phyloP scores from a whole-genome alignment of 2,113 vertebrate species.

The Paramisgurnus dabryanus region DNA sequence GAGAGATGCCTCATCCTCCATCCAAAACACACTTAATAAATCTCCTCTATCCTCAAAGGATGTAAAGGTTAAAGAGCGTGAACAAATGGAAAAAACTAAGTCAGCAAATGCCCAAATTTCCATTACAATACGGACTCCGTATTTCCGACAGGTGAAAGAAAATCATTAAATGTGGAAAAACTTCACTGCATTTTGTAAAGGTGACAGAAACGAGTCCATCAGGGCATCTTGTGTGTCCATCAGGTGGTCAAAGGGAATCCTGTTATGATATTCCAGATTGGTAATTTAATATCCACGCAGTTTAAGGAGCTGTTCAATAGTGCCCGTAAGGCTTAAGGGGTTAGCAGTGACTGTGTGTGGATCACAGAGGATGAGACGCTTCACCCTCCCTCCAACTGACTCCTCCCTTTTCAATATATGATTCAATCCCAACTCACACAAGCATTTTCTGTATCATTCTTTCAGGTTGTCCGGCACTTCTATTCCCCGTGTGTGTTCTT shows the following conservation, averaged over 20 bases:
- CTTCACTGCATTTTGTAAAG: too few relatives aligned
- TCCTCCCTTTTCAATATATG: conserved; percentile 26
- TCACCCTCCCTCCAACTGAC: conserved; percentile 25
- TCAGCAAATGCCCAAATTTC: too few relatives aligned
- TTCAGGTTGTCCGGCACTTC: not conserved
- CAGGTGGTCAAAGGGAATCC: not conserved
- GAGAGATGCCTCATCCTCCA: not conserved
- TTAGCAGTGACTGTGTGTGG: conserved; percentile 7
- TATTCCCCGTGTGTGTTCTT: not conserved
- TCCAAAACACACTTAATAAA: conserved; percentile 13
- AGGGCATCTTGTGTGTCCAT: not conserved
- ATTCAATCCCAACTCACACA: not conserved
- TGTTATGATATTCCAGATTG: not conserved
- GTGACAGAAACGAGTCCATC: not conserved
- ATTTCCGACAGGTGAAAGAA: not conserved
- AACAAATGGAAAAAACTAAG: too few relatives aligned
- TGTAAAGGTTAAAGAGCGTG: not conserved
- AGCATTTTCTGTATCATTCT: not conserved
- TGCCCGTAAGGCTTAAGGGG: not conserved
- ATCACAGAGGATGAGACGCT: conserved; percentile 1
- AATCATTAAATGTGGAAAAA: not conserved
- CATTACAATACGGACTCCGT: not conserved
- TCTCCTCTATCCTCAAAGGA: not conserved
- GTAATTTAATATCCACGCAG: conserved; percentile 7
- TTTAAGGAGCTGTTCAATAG: not conserved